These are phyloP conservation scores for Zoroaster sp. DNA, from an alignment of 53 echinoderm and acorn worm genomes.

Conservation along the genomic window DNA sequence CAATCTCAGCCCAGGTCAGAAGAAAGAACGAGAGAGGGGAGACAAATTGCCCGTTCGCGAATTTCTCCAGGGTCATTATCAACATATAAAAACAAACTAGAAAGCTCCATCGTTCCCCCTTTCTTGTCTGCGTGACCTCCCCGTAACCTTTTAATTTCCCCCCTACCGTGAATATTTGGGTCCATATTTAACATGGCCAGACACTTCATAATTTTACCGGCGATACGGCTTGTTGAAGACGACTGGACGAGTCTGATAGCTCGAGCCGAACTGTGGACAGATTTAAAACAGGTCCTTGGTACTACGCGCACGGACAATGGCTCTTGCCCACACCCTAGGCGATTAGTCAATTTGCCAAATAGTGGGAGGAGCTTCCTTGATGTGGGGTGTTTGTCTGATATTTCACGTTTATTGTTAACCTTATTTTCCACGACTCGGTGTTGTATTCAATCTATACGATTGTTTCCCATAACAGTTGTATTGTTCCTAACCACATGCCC, in stretches of 20 bases:
- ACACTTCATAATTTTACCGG: slow-evolving; percentile 48
- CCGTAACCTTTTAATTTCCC: neutral
- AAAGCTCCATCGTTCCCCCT: neutral
- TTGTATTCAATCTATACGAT: no score
- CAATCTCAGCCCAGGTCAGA: slow-evolving; percentile 37
- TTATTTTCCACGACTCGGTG: no score
- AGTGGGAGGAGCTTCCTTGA: neutral
- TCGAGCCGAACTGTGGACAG: slow-evolving; percentile 26
- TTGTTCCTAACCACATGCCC: no score
- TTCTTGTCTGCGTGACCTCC: slow-evolving; percentile 4
- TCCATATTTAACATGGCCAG: slow-evolving; percentile 43
- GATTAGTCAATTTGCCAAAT: neutral
- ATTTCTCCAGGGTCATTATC: neutral
- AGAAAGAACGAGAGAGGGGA: neutral
- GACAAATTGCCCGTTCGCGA: neutral
- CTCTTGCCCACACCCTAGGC: neutral
- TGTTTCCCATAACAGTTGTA: no score
- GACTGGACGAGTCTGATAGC: neutral
- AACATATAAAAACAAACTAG: neutral
- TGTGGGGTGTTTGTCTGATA: neutral
- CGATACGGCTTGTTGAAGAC: slow-evolving; percentile 27
- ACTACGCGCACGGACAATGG: neutral
- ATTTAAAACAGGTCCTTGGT: neutral
- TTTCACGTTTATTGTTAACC: no score
- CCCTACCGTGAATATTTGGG: neutral